phyloP scores from a whole-genome alignment of 1,140 invertebrate genomes.

The Drosophila sp. region DNA sequence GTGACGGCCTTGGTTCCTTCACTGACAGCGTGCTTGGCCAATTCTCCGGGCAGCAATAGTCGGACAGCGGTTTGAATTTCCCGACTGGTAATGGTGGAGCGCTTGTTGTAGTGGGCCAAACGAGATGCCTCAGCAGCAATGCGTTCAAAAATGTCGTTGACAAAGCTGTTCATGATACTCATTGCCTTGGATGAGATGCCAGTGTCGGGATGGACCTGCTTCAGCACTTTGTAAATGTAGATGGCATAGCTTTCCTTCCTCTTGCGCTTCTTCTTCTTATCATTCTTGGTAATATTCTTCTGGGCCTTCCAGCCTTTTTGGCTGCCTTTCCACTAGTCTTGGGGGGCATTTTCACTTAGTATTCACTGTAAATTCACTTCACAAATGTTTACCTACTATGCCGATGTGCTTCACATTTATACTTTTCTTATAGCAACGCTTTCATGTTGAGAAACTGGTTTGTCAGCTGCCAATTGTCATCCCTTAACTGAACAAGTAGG shows the following conservation, averaged over 20 bases:
- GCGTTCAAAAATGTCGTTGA: conserved; percentile 89
- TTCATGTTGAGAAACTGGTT: conserved; percentile 2
- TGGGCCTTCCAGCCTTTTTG: conserved; percentile 87
- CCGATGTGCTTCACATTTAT: not conserved
- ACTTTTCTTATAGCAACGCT: conserved; percentile 13
- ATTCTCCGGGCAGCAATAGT: conserved; percentile 86
- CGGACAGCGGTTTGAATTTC: conserved; percentile 86
- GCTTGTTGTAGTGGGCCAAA: conserved; percentile 90
- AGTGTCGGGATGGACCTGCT: conserved; percentile 89
- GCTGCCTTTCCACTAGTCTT: conserved; percentile 85
- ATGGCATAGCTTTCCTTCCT: conserved; percentile 87
- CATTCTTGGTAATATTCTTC: conserved; percentile 86
- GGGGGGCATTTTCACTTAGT: conserved; percentile 80
- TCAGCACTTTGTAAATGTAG: conserved; percentile 90
- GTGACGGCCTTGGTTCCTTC: conserved; percentile 88
- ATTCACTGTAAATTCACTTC: conserved; percentile 1
- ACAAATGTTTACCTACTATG: not conserved
- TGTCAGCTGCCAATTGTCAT: not conserved
- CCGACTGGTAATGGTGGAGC: conserved; percentile 86
- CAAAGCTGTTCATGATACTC: conserved; percentile 88
- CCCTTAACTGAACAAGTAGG: conserved; percentile 9
- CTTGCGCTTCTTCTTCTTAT: conserved; percentile 87
- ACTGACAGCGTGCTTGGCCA: conserved; percentile 87
- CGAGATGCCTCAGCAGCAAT: conserved; percentile 89
- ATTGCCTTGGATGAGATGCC: conserved; percentile 88